These are phyloP conservation scores for Bombyx mori DNA, from an alignment of 1,140 invertebrate genomes.

Conservation along the genomic window DNA sequence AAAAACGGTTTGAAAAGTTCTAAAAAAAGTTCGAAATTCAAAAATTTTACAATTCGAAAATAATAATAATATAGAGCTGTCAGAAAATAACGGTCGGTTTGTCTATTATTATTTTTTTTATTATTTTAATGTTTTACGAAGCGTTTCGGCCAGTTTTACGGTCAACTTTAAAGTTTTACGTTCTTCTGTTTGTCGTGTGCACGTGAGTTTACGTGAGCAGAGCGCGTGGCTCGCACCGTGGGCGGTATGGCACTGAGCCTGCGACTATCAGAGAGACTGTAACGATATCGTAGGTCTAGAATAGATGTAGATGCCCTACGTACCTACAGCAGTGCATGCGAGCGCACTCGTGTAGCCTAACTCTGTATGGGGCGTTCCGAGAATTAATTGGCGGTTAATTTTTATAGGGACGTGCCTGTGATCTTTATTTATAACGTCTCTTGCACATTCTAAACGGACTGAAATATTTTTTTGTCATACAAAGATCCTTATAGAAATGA, in stretches of 20 bases:
- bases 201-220: conserved; percentile 7
- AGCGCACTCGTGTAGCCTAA: neutral
- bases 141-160: neutral
- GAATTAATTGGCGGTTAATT: conserved; percentile 15
- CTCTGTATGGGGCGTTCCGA: neutral
- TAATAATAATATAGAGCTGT: no score
- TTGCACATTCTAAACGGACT: no score
- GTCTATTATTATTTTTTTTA: neutral
- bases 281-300: conserved; percentile 48
- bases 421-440: no score
- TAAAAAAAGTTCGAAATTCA: no score
- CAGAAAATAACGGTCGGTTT: neutral
- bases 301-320: conserved; percentile 30
- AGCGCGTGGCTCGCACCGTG: conserved; percentile 44
- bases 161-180: conserved; percentile 24
- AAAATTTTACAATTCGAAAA: no score
- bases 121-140: neutral
- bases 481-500: no score
- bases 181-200: conserved; percentile 21
- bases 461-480: no score
- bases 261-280: conserved; percentile 42
- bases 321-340: neutral
- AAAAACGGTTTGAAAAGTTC: no score
- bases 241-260: conserved; percentile 49
- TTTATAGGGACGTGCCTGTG: no score